phyloP scores from a whole-genome alignment of 2,888 invertebrate species.

The Hydrotaea cyrtoneurina region DNA sequence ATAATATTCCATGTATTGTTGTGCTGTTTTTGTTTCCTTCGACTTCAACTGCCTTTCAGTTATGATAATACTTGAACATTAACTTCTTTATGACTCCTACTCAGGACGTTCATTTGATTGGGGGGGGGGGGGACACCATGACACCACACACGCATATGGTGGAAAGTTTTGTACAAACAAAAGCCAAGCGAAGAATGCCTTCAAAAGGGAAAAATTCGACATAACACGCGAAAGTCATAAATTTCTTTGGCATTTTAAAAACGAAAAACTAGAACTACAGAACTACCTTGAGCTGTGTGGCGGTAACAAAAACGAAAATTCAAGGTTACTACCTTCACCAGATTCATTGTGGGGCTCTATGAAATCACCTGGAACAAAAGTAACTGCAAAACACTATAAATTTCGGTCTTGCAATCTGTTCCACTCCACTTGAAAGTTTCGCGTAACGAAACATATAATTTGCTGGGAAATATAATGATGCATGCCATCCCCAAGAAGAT shows the following conservation, averaged over 20 bases:
- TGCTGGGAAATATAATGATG: conserved; percentile 13
- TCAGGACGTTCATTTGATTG: conserved; percentile 29
- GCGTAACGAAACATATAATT: conserved; percentile 33
- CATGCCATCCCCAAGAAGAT: conserved; percentile 36
- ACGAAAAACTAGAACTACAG: neutral
- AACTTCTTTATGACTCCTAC: conserved; percentile 58
- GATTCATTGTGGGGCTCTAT: neutral
- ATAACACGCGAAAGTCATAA: conserved; percentile 62
- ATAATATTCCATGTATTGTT: neutral
- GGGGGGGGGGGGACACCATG: too few relatives aligned
- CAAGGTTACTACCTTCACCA: conserved; percentile 25
- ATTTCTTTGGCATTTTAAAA: conserved; percentile 45
- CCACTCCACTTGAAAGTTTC: conserved; percentile 31
- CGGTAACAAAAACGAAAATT: conserved; percentile 36
- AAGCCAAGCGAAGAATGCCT: conserved; percentile 27
- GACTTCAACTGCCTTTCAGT: conserved; percentile 27
- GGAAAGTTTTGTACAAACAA: neutral
- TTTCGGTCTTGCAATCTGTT: conserved; percentile 22
- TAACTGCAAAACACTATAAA: conserved; percentile 20
- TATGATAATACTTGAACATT: conserved; percentile 41
- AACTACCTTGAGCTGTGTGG: conserved; percentile 44
- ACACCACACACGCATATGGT: neutral
- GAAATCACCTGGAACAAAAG: neutral
- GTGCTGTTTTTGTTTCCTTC: neutral
- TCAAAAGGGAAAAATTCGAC: conserved; percentile 37